Conservation (phyloP, 2,113 vertebrate species). For the Gobio gobio region DNA sequence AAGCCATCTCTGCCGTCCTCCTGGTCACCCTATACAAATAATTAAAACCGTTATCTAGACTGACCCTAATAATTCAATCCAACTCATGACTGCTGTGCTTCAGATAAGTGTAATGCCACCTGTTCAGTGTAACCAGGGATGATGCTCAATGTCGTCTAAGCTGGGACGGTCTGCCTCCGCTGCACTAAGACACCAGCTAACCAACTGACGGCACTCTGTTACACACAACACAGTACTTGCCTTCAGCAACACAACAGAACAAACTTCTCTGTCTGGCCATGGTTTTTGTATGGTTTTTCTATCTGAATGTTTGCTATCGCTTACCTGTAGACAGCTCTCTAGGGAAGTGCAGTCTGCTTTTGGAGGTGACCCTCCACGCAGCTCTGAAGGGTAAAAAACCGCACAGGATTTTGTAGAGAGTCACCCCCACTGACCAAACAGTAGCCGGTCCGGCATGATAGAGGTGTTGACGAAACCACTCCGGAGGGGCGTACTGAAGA, state of each 20-base stretch:
- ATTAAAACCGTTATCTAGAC: neutral
- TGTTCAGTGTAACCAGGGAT: neutral
- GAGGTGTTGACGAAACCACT: slow-evolving; percentile 63
- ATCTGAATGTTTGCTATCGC: neutral
- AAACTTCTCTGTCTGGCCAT: neutral
- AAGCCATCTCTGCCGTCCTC: too few relatives aligned
- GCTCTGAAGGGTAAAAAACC: slow-evolving; percentile 78
- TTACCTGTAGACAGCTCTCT: slow-evolving; percentile 41
- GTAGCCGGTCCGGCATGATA: slow-evolving; percentile 58
- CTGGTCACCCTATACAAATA: neutral
- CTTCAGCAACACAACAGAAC: neutral
- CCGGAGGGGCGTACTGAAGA: slow-evolving; percentile 62
- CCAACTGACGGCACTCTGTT: slow-evolving; percentile 63
- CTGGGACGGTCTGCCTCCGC: neutral
- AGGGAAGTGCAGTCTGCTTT: slow-evolving; percentile 52
- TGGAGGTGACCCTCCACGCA: slow-evolving; percentile 57
- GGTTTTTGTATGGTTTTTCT: too few relatives aligned
- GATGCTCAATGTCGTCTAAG: neutral
- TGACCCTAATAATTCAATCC: neutral
- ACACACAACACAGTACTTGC: slow-evolving; percentile 17
- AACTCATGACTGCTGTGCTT: neutral
- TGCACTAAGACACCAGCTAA: slow-evolving; percentile 18
- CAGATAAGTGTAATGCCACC: neutral
- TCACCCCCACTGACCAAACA: slow-evolving; percentile 53
- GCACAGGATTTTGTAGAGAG: slow-evolving; percentile 75